Conservation (phyloP, 1,140 invertebrate genomes). For the Drosophila insularis region DNA sequence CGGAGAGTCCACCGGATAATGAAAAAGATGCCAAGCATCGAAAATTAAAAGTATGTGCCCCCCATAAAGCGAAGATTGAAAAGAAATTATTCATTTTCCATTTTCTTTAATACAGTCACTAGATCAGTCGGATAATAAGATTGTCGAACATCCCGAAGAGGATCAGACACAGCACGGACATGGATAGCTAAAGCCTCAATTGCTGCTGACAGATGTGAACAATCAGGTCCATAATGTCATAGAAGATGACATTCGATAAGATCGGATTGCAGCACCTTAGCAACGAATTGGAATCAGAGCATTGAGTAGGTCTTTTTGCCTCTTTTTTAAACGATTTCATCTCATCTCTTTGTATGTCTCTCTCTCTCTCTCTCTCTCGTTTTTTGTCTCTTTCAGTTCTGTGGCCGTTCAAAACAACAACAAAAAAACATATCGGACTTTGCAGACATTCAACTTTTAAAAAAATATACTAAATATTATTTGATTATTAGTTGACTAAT, state of each 20-base stretch:
- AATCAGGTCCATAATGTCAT: constrained; percentile 27
- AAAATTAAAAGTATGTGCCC: constrained; percentile 59
- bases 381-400: neutral
- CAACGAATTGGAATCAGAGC: constrained; percentile 1
- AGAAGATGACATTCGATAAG: constrained; percentile 21
- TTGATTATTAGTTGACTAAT: neutral
- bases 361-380: neutral
- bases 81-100: no score
- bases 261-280: constrained; percentile 10
- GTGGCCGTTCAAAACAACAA: neutral
- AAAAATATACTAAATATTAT: neutral
- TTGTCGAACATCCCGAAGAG: constrained; percentile 70
- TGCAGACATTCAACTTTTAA: neutral
- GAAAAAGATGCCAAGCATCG: constrained; percentile 71
- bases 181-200: constrained; percentile 43
- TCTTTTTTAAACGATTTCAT: no score
- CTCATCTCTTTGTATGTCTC: no score
- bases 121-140: constrained; percentile 30
- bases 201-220: constrained; percentile 41
- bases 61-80: no score
- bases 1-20: constrained; percentile 74
- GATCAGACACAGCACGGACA: constrained; percentile 74
- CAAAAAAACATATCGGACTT: neutral
- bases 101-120: constrained; percentile 16
- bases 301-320: neutral